Conservation (phyloP, 1,140 invertebrate genomes). For the Magallana angulata region DNA sequence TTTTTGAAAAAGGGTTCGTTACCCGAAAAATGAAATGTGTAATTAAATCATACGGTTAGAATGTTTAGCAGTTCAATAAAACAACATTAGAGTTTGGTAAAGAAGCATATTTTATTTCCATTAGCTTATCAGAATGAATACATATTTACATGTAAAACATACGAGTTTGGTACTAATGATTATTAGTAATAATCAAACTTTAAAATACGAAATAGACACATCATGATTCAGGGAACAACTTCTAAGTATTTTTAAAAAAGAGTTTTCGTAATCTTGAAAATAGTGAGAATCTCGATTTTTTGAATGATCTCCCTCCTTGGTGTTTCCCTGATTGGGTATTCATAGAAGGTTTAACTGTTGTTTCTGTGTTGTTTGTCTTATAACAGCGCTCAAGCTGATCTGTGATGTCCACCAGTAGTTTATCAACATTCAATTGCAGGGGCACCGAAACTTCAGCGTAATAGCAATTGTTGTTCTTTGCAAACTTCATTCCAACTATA, state of each 20-base stretch:
- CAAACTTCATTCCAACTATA: not conserved
- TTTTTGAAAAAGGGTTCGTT: too few relatives aligned
- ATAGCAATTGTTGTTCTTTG: not conserved
- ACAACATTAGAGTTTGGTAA: too few relatives aligned
- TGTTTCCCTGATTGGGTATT: not conserved
- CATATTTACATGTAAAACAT: too few relatives aligned
- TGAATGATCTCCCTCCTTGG: not conserved
- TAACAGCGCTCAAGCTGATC: not conserved
- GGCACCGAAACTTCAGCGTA: not conserved
- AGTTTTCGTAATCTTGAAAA: slow-evolving; percentile 3
- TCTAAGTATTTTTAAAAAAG: not conserved
- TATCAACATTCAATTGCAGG: not conserved
- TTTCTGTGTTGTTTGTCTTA: not conserved
- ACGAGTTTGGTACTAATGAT: too few relatives aligned
- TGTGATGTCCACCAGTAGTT: not conserved
- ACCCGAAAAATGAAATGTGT: too few relatives aligned
- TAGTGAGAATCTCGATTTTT: not conserved
- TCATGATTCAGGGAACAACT: not conserved
- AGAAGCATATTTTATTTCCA: too few relatives aligned
- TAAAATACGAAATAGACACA: too few relatives aligned
- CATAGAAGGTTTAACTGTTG: not conserved
- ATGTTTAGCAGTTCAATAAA: too few relatives aligned
- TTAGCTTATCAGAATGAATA: too few relatives aligned
- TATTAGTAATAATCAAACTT: too few relatives aligned
- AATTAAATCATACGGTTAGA: too few relatives aligned